Conservation (phyloP, 2,113 vertebrate genomes). For the Acrocephalus kingi region DNA sequence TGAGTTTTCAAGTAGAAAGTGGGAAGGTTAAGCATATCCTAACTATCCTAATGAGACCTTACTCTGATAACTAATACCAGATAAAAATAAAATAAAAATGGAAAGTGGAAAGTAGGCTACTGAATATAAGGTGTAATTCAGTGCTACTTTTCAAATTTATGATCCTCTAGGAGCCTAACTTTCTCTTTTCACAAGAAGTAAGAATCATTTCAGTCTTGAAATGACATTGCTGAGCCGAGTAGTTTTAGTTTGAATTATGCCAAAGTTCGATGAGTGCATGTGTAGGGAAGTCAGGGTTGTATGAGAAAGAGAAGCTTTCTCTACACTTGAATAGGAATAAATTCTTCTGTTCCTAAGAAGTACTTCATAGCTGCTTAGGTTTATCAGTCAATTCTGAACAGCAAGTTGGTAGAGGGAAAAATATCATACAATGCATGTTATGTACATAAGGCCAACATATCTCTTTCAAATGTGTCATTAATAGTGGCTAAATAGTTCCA, state of each 20-base stretch:
- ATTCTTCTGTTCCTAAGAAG: neutral
- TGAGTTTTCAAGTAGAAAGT: neutral
- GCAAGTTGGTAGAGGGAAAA: neutral
- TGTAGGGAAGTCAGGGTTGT: neutral
- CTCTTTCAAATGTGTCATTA: neutral
- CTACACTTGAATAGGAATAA: neutral
- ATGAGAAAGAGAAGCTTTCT: neutral
- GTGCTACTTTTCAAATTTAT: neutral
- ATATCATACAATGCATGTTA: no score
- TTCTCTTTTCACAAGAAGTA: neutral
- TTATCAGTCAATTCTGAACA: neutral
- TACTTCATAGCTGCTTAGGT: neutral
- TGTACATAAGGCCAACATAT: neutral
- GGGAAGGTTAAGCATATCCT: neutral
- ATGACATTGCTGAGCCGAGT: neutral
- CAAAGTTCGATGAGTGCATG: neutral
- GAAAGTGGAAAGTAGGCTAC: neutral
- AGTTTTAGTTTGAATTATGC: neutral
- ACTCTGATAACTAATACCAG: neutral
- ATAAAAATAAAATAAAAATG: neutral
- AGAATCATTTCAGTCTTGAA: neutral
- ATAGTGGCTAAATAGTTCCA: neutral
- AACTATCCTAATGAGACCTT: neutral
- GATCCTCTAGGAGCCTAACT: neutral
- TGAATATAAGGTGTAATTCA: neutral